Percentiles rank a stretch among this genome's conserved stretches.
These are phyloP conservation scores for Drosophila anceps DNA, from an alignment of 2,888 invertebrate genomes.

Conservation along the genomic window DNA sequence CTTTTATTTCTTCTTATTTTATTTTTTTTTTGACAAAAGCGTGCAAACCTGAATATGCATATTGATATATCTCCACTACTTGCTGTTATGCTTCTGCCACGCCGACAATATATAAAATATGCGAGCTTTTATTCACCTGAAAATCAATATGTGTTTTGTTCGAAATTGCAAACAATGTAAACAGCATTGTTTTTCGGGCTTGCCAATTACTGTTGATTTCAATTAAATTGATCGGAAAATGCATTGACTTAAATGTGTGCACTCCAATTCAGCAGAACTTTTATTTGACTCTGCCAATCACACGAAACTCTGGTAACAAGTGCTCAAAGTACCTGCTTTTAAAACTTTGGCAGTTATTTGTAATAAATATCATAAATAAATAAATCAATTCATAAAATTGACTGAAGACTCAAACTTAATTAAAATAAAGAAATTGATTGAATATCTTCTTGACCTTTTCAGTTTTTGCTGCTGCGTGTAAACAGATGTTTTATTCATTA, in stretches of 20 bases:
- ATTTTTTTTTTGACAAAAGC: slow-evolving; percentile 10
- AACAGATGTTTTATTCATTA: too few species aligned
- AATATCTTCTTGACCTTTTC: not conserved
- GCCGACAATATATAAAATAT: not conserved
- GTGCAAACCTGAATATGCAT: not conserved
- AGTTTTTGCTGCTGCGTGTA: too few species aligned
- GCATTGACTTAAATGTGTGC: not conserved
- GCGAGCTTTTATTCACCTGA: slow-evolving; percentile 5
- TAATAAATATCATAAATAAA: not conserved
- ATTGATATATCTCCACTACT: not conserved
- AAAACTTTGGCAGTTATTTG: not conserved
- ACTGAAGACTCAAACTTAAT: not conserved
- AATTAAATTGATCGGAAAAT: slow-evolving; percentile 4
- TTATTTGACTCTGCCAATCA: slow-evolving; percentile 10
- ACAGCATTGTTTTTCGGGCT: not conserved
- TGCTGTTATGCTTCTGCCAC: not conserved
- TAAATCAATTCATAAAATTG: too few species aligned
- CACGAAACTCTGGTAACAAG: not conserved
- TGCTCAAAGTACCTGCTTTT: not conserved
- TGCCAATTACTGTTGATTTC: slow-evolving; percentile 25
- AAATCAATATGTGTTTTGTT: slow-evolving; percentile 8
- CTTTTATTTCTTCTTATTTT: slow-evolving; percentile 10
- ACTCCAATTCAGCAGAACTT: not conserved
- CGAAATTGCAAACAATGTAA: too few species aligned
- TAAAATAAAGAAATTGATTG: not conserved